Evolutionary conservation across 2,888 invertebrate genomes (phyloP).

Genomic region (Drosophila suboccidentalis): DNA sequence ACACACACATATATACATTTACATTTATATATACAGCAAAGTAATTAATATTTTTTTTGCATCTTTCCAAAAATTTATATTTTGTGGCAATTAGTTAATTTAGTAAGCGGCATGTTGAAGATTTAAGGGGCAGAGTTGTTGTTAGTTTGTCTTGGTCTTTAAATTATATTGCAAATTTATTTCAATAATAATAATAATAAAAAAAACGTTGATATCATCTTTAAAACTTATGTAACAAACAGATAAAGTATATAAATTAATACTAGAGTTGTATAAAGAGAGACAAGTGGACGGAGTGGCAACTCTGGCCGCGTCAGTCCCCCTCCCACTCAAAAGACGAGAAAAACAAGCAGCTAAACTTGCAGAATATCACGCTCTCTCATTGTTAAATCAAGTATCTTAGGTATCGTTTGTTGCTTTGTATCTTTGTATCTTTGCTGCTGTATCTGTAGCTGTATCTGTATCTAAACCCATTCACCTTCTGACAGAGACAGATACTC

Average conservation of each 20-base stretch:
- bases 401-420: background rate
- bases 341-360: conserved; percentile 33
- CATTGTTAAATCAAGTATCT: conserved; percentile 15
- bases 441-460: conserved; percentile 9
- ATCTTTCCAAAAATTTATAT: background rate
- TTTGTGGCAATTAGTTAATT: conserved; percentile 2
- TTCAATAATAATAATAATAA: conserved; percentile 25
- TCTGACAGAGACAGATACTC: conserved; percentile 76
- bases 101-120: conserved; percentile 13
- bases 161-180: conserved; percentile 36
- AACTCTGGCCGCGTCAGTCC: conserved; percentile 9
- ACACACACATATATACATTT: conserved; percentile 41
- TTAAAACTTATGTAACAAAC: conserved; percentile 37
- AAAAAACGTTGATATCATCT: conserved; percentile 12
- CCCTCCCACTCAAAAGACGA: conserved; percentile 22
- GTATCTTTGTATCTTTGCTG: too few relatives aligned
- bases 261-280: conserved; percentile 30
- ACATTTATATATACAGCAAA: conserved; percentile 14
- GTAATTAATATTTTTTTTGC: background rate
- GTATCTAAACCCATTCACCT: conserved; percentile 81
- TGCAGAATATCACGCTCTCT: conserved; percentile 37
- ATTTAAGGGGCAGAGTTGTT: conserved; percentile 13
- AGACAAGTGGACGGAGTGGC: conserved; percentile 21
- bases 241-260: conserved; percentile 28
- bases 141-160: conserved; percentile 10